Evolutionary conservation across 2,113 vertebrate species (phyloP).

Genomic region (Furnarius figulus): DNA sequence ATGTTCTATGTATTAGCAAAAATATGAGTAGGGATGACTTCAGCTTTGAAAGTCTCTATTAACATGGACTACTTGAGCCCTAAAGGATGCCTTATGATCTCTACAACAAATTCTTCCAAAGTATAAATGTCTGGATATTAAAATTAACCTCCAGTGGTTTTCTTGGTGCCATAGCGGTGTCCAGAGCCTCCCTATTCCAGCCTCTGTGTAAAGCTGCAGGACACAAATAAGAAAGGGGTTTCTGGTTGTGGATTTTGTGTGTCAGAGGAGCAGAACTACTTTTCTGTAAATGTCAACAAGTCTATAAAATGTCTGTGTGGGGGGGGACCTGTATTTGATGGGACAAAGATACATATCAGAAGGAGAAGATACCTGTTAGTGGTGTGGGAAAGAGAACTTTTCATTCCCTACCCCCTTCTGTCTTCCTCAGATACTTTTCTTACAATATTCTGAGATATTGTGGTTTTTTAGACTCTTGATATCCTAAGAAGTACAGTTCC

Average conservation of each 20-base stretch:
- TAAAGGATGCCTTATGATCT: slow-evolving; percentile 43
- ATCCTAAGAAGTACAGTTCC: background rate
- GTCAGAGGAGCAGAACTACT: background rate
- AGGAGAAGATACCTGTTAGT: background rate
- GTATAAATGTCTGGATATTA: background rate
- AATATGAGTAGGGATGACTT: background rate
- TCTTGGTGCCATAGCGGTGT: background rate
- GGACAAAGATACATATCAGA: background rate
- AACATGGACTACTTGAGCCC: background rate
- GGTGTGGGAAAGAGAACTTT: background rate
- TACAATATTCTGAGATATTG: background rate
- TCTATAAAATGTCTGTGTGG: background rate
- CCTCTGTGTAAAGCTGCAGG: background rate
- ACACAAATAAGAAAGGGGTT: background rate
- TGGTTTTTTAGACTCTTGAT: background rate
- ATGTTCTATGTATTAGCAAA: background rate
- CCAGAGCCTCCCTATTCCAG: background rate
- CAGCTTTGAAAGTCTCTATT: slow-evolving; percentile 3
- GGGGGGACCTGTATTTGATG: background rate
- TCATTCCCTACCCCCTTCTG: background rate
- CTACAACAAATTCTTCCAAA: background rate
- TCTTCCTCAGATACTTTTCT: background rate
- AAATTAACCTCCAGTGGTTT: background rate
- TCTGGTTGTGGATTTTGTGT: background rate
- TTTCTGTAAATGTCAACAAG: background rate